Percentiles rank a stretch among this genome's conserved stretches.
phyloP scores from a whole-genome alignment of 92 coral and sea anemone genomes.

The Phenganax stokvisi region DNA sequence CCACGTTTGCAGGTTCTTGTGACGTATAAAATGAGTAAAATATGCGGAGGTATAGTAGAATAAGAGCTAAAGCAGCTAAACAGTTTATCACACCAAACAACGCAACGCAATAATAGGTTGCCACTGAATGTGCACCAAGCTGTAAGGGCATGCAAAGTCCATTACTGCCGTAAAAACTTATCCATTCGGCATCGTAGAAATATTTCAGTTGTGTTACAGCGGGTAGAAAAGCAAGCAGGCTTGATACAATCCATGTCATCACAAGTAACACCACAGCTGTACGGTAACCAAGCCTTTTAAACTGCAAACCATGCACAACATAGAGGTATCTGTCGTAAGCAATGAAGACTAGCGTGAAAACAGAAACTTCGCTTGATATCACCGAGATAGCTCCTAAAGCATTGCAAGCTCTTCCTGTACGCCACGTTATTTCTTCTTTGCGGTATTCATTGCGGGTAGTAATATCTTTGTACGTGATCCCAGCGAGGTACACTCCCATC shows the following conservation, averaged over 20 bases:
- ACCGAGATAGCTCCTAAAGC: conserved; percentile 15
- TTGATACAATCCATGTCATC: neutral
- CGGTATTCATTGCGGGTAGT: neutral
- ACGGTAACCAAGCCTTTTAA: conserved; percentile 2
- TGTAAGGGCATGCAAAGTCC: conserved; percentile 3
- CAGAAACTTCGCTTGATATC: conserved; percentile 19
- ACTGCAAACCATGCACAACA: neutral
- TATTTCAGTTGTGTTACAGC: neutral
- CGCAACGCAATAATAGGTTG: conserved; percentile 1
- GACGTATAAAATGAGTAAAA: conserved; percentile 28
- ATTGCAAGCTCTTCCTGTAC: neutral
- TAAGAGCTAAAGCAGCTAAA: neutral
- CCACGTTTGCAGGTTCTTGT: conserved; percentile 3
- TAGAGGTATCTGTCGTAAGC: conserved; percentile 22
- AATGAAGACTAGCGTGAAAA: conserved; percentile 23
- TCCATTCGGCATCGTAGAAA: neutral
- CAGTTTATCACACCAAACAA: conserved; percentile 19
- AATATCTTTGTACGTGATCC: conserved; percentile 9
- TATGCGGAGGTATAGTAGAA: conserved; percentile 6
- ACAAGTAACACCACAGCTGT: neutral
- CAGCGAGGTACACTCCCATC: conserved; percentile 21
- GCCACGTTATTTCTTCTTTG: neutral
- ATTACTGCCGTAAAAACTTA: conserved; percentile 19
- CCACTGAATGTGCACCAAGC: neutral
- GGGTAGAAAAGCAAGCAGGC: neutral